Evolutionary conservation across 1,140 invertebrate species (phyloP), one percentile per base, ranked within the genome.

Genomic region (Tetranychus cinnabarinus): DNA sequence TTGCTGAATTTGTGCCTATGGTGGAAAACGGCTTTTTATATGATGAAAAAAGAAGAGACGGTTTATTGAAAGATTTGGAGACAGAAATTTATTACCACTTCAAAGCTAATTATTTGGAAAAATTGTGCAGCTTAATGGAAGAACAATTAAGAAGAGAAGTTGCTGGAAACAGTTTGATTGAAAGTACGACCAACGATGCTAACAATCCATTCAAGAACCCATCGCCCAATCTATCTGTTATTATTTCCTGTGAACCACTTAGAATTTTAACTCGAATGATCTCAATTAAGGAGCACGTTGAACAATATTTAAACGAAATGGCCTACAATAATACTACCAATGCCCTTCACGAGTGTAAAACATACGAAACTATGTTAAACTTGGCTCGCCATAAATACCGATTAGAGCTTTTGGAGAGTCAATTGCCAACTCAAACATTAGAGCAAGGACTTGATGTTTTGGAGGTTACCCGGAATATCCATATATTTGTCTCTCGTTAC

Each of bases 241-340:
- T 61, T 3, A 36, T 65, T 5, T 6, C 35, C 5, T n/a, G 42
- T 13, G 58, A 58, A 54, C 58, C 58, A 1, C 39, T 65, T 13
- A 12, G 31, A 35, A 3, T 57, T 37, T 55, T 60, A 1, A 23
- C 60, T 56, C 33, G 56, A 54, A 42, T 63, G 33, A 59, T 63
- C 34, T 69, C 48, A 61, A 63, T 69, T 69, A 59, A 73, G 81
- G 73, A 76, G 52, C 72, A 82, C 68, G 80, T 92, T 3, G 92
- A 96, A 72, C 81, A 88, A 69, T 95, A 97, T 72, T 77, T 99
- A 50, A 88, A 91, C 65, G 82, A 82, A 65, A 95, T 86, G 64
- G 97, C 96, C 73, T 98, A 99, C 73, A 96, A 97, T 74, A 76
- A 97, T 66, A 97, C 92, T 0, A 92, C 92, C 1, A 89, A 98